Base-by-base conservation (phyloP, 2,888 invertebrate species). In the Germaria angustata region DNA sequence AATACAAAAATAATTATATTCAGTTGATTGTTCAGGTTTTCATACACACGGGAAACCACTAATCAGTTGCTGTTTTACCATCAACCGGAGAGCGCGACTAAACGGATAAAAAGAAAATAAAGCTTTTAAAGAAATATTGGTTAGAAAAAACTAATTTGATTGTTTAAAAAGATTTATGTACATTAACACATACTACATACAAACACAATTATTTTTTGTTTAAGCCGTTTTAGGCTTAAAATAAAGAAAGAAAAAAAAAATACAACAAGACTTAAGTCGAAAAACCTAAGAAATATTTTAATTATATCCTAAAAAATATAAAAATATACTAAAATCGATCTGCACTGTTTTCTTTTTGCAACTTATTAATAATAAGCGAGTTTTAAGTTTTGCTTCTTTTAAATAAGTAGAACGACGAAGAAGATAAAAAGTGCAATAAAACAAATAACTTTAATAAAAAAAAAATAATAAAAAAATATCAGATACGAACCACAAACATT, bases 21-120 rank as follows among this genome's bases (percentile, higher is more conserved):
- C 51, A 79, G 71, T 68, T 69, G 79, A 72, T 81, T 84, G 84
- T 83, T 81, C 78, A 82, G 76, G 79, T 76, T 82, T 84, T 84
- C 73, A 51, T 51, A 72, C 36, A 79, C 53, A 82, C 79, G 79
- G 82, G 66, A 79, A 82, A 82, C 71, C 71, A 82, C 71, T 75
- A 77, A 84, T 84, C 85, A 86, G 86, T 86, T 86, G 85, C 84
- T 86, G 85, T 84, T 84, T 84, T 76, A 77, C 85, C 85, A 85
- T 55, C 84, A 80, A 84, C 36, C 82, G 65, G 81, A 76, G 84
- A 84, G 78, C 81, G 84, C 82, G 79, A 77, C 65, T 73, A 65
- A 68, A 81, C 81, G 81, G 66, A 81, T 63, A 78, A 66, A 66
- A 69, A 59, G 24, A 41, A 76, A 63, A 32, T 34, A 41, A 32